A percentile compares a stretch with the other conserved stretches of the same genome.
These are phyloP conservation scores for Butastur rufipennis DNA, from an alignment of 2,113 vertebrate genomes.

Conservation along the genomic window DNA sequence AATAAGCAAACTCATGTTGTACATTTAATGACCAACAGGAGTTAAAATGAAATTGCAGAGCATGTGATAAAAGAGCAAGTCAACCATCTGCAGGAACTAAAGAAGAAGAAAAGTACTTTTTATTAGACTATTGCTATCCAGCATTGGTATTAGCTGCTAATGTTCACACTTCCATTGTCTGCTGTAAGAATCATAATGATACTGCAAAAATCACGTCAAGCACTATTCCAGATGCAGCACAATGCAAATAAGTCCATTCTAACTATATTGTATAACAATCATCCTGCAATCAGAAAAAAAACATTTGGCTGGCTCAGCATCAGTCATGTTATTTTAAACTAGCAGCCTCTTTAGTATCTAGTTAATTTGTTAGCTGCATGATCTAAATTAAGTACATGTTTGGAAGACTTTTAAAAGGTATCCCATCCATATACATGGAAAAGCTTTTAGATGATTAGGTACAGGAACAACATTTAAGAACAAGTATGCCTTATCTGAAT, in stretches of 20 bases:
- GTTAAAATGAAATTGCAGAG: not conserved
- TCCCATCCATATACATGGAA: not conserved
- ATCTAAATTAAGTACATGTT: not conserved
- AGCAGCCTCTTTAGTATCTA: not conserved
- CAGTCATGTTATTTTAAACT: not conserved
- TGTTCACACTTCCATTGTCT: not conserved
- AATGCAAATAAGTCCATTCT: not conserved
- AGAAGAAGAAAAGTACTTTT: not conserved
- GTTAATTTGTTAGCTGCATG: not conserved
- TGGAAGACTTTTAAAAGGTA: not conserved
- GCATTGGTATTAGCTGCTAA: not conserved
- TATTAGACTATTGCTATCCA: not conserved
- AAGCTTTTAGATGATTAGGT: not conserved
- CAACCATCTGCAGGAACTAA: not conserved
- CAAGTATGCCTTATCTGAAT: not conserved
- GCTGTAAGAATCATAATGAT: not conserved
- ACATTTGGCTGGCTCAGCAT: accelerated
- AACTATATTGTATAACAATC: not conserved
- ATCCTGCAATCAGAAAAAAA: not conserved
- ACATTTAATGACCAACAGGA: not conserved
- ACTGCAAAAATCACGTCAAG: not conserved
- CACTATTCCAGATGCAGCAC: not conserved
- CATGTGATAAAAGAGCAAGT: not conserved
- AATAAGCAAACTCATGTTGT: not conserved
- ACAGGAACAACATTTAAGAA: not conserved